Conservation (phyloP, 2,888 invertebrate genomes). For the Sympetrum striolatum region DNA sequence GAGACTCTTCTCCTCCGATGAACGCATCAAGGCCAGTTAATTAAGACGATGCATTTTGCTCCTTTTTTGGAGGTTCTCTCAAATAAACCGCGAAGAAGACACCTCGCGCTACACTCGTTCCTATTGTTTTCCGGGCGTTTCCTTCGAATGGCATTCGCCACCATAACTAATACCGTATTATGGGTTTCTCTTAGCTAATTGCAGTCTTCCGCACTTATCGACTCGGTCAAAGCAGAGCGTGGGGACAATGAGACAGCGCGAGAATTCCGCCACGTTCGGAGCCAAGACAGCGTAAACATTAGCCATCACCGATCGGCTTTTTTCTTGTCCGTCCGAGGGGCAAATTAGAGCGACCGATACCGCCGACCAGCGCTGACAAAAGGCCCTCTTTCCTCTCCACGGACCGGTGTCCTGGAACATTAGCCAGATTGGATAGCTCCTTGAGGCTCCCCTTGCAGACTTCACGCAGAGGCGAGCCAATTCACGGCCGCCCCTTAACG, state of each 20-base stretch:
- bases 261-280: neutral
- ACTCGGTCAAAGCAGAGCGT: neutral
- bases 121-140: neutral
- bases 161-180: neutral
- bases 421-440: conserved; percentile 30
- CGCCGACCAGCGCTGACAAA: neutral
- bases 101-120: neutral
- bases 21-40: neutral
- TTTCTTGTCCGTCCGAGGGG: neutral
- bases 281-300: neutral
- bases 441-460: neutral
- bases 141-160: neutral
- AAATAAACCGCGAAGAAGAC: neutral
- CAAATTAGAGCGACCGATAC: neutral
- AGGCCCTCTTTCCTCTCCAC: neutral
- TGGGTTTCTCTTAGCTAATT: no score
- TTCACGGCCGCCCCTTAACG: neutral
- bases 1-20: neutral
- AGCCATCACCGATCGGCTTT: neutral
- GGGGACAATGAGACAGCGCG: neutral
- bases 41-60: neutral
- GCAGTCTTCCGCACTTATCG: neutral
- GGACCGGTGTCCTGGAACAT: conserved; percentile 5
- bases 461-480: conserved; percentile 25
- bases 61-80: neutral